phyloP scores from a whole-genome alignment of 2,797 vertebrate species.

The Dallia pectoralis region DNA sequence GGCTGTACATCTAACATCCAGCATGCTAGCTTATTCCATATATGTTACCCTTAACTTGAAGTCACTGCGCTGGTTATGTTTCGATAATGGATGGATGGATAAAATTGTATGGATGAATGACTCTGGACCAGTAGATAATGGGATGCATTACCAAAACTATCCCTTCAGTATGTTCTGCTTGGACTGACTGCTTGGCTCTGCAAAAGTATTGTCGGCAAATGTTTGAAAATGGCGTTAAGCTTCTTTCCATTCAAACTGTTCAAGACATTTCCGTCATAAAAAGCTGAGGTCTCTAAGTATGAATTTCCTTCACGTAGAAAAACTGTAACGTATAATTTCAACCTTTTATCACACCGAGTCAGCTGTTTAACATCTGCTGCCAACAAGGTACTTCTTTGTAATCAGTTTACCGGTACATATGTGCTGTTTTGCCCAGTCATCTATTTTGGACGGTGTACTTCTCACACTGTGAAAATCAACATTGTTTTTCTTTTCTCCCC shows the following conservation, averaged over 20 bases:
- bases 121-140: too few species aligned
- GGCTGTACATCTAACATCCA: too few species aligned
- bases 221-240: conserved; percentile 3
- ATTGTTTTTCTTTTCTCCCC: conserved; percentile 50
- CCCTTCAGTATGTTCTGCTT: background rate
- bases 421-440: conserved; percentile 40
- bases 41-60: too few species aligned
- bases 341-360: background rate
- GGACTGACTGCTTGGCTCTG: background rate
- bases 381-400: conserved; percentile 20
- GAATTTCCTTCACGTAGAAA: background rate
- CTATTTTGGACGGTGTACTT: conserved; percentile 59
- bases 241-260: conserved; percentile 14
- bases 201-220: background rate
- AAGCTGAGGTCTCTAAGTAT: background rate
- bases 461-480: conserved; percentile 39
- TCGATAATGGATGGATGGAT: too few species aligned
- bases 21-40: too few species aligned
- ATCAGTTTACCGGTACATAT: conserved; percentile 50
- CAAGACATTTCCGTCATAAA: conserved; percentile 2
- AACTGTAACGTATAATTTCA: background rate
- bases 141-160: too few species aligned
- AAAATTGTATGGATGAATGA: too few species aligned
- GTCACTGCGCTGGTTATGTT: too few species aligned
- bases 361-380: conserved; percentile 5